Percentiles rank a stretch among this genome's conserved stretches.
These are phyloP conservation scores for Pammene aurita DNA, from an alignment of 2,888 invertebrate species.

Conservation along the genomic window DNA sequence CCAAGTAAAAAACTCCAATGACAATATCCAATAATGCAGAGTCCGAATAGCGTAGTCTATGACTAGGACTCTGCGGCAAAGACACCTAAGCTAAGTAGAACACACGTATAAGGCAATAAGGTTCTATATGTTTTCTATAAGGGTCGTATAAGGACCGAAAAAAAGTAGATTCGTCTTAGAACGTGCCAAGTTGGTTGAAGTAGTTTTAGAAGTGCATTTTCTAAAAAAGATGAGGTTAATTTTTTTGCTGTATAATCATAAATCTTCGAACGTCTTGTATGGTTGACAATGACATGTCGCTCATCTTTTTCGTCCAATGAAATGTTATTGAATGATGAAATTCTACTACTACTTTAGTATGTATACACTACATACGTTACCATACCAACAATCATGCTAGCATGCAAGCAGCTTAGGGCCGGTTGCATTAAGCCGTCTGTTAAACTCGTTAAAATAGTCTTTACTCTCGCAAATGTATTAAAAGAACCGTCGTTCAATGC, in stretches of 20 bases:
- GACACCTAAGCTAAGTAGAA: slow-evolving; percentile 28
- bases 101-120: slow-evolving; percentile 37
- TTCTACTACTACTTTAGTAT: too few species aligned
- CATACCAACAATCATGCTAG: too few species aligned
- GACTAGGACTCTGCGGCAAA: not conserved
- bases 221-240: slow-evolving; percentile 10
- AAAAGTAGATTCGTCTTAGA: slow-evolving; percentile 16
- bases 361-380: too few species aligned
- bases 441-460: too few species aligned
- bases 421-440: too few species aligned
- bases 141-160: slow-evolving; percentile 25
- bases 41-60: not conserved
- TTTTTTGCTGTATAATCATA: slow-evolving; percentile 9
- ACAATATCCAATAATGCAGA: not conserved
- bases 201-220: slow-evolving; percentile 8
- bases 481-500: too few species aligned
- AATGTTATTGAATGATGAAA: not conserved
- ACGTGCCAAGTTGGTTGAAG: slow-evolving; percentile 16
- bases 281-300: not conserved
- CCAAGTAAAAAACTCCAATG: too few species aligned
- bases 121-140: slow-evolving; percentile 17
- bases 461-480: too few species aligned
- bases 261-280: not conserved
- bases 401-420: too few species aligned
- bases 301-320: too few species aligned